phyloP scores from a whole-genome alignment of 2,113 vertebrate species.

The Neolamprologus falcicula region DNA sequence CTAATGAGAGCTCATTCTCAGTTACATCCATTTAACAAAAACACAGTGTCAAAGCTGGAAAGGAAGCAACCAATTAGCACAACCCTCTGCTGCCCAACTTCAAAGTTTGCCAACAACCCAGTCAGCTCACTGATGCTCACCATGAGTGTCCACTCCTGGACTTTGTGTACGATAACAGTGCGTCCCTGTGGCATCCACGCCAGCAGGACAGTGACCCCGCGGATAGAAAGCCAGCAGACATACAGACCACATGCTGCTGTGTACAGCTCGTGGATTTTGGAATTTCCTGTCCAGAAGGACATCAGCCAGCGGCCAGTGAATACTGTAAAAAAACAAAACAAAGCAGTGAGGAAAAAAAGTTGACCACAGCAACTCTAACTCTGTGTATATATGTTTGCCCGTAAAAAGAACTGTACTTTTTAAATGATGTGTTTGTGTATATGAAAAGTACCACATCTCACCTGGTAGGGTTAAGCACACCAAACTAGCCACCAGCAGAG shows the following conservation, averaged over 20 bases:
- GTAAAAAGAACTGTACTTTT: background rate
- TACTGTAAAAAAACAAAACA: slow-evolving; percentile 65
- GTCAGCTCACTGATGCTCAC: slow-evolving; percentile 51
- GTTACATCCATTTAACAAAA: background rate
- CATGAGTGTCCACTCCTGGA: slow-evolving; percentile 98
- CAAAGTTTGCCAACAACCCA: background rate
- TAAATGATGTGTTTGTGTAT: slow-evolving; percentile 12
- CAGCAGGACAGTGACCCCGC: slow-evolving; percentile 87
- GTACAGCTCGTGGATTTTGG: slow-evolving; percentile 97
- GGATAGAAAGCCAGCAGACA: slow-evolving; percentile 93
- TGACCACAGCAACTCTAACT: background rate
- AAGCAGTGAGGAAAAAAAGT: background rate
- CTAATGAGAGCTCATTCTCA: background rate
- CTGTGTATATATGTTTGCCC: background rate
- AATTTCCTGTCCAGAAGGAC: slow-evolving; percentile 98
- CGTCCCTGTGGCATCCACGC: slow-evolving; percentile 99
- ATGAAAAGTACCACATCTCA: slow-evolving; percentile 51
- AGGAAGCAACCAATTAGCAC: background rate
- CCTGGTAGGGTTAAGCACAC: slow-evolving; percentile 97
- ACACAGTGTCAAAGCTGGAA: background rate
- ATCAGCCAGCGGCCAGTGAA: slow-evolving; percentile 96
- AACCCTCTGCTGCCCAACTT: background rate
- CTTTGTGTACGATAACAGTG: slow-evolving; percentile 90
- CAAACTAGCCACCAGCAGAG: slow-evolving; percentile 91
- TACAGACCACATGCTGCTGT: slow-evolving; percentile 97